Conservation (phyloP, 2,888 invertebrate species). For the Pasiphila rectangulata region DNA sequence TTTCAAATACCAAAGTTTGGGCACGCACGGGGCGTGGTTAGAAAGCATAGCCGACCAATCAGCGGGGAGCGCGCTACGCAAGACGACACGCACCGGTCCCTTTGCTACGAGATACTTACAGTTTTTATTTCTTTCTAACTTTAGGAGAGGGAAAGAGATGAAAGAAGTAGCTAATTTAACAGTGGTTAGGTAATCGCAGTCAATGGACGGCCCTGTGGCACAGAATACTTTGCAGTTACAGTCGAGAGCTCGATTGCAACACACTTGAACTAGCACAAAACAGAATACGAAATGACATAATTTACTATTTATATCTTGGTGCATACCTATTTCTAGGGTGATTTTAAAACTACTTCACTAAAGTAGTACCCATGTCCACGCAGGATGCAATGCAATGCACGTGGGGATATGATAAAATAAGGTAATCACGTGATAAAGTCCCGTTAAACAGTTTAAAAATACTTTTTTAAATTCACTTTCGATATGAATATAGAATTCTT, state of each 20-base stretch:
- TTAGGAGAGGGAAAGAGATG: slow-evolving; percentile 33
- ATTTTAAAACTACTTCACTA: too few relatives aligned
- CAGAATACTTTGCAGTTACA: slow-evolving; percentile 1
- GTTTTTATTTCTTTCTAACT: slow-evolving; percentile 27
- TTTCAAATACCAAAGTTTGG: slow-evolving; percentile 68
- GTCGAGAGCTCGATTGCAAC: slow-evolving; percentile 9
- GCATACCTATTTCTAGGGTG: too few relatives aligned
- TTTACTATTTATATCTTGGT: too few relatives aligned
- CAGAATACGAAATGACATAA: too few relatives aligned
- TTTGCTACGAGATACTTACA: slow-evolving; percentile 37
- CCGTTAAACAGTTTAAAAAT: too few relatives aligned
- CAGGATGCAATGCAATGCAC: too few relatives aligned
- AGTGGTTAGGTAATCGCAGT: slow-evolving; percentile 5
- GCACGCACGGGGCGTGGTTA: slow-evolving; percentile 76
- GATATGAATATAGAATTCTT: too few relatives aligned
- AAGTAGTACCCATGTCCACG: too few relatives aligned
- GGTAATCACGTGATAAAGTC: too few relatives aligned
- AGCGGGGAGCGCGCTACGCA: slow-evolving; percentile 61
- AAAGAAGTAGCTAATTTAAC: slow-evolving; percentile 17
- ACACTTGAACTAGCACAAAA: neutral
- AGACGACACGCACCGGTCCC: slow-evolving; percentile 56
- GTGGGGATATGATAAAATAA: too few relatives aligned
- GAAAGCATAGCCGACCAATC: slow-evolving; percentile 56
- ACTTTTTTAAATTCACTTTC: too few relatives aligned
- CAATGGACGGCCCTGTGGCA: neutral